A percentile compares a stretch with the other conserved stretches of the same genome.
phyloP scores from a whole-genome alignment of 2,797 vertebrate genomes.

The Poecilia gillii region DNA sequence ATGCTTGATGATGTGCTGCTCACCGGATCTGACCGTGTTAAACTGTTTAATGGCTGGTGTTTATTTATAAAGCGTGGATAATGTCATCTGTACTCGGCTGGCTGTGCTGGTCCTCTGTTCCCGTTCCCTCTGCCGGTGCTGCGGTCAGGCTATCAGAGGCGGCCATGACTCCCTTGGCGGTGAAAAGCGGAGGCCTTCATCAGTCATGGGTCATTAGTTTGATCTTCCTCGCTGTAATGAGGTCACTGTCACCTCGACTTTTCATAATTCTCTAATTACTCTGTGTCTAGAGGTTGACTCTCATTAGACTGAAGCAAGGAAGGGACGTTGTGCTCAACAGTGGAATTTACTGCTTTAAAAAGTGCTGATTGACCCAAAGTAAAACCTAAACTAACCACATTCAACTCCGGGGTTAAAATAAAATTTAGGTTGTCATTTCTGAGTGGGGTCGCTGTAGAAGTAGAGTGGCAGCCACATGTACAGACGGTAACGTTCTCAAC shows the following conservation, averaged over 20 bases:
- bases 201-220: slow-evolving; percentile 76
- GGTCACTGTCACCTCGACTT: slow-evolving; percentile 74
- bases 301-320: slow-evolving; percentile 36
- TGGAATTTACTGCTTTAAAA: not conserved
- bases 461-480: not conserved
- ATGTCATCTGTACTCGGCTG: slow-evolving; percentile 26
- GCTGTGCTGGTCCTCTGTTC: slow-evolving; percentile 4
- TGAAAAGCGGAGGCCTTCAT: slow-evolving; percentile 59
- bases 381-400: not conserved
- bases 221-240: slow-evolving; percentile 71
- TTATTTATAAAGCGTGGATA: slow-evolving; percentile 46
- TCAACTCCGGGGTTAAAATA: not conserved
- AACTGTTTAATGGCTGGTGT: slow-evolving; percentile 18
- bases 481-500: no score
- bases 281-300: slow-evolving; percentile 52
- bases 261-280: slow-evolving; percentile 73
- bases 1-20: slow-evolving; percentile 9
- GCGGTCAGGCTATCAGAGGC: slow-evolving; percentile 26
- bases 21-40: slow-evolving; percentile 8
- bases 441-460: not conserved
- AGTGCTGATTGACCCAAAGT: slow-evolving; percentile 1
- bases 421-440: not conserved
- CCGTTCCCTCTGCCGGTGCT: slow-evolving; percentile 1
- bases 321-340: slow-evolving; percentile 11
- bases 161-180: slow-evolving; percentile 12